Evolutionary conservation across 2,888 invertebrate species (phyloP).

Genomic region (Alcis repandata): DNA sequence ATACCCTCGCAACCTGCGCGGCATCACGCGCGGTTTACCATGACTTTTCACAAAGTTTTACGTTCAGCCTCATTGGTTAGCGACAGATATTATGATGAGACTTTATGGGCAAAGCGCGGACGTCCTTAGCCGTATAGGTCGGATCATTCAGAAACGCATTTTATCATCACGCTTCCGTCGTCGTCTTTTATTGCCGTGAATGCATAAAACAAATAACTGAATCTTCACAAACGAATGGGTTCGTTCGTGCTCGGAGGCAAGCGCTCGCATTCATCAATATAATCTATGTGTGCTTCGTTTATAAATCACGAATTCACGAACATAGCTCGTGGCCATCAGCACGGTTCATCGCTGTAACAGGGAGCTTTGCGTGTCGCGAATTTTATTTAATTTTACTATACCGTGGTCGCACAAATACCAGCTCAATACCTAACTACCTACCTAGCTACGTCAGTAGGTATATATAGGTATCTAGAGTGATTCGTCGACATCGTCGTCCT

Average conservation of each 20-base stretch:
- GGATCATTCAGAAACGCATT: constrained; percentile 8
- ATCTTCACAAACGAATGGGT: constrained; percentile 16
- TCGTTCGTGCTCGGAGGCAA: constrained; percentile 4
- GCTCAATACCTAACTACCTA: constrained; percentile 56
- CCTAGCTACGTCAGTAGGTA: no score
- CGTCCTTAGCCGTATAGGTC: constrained; percentile 19
- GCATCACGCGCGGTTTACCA: constrained; percentile 39
- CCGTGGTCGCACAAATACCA: constrained; percentile 39
- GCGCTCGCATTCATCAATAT: constrained; percentile 32
- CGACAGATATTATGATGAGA: constrained; percentile 30
- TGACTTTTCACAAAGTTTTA: constrained; percentile 37
- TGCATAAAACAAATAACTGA: constrained; percentile 11
- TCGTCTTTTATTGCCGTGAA: not conserved
- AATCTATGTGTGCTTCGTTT: constrained; percentile 34
- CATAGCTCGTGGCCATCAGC: constrained; percentile 46
- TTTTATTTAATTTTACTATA: constrained; percentile 34
- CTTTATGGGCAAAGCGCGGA: constrained; percentile 25
- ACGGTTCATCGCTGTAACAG: constrained; percentile 43
- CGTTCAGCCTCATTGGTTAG: constrained; percentile 26
- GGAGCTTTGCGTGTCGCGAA: constrained; percentile 56
- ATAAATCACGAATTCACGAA: constrained; percentile 37
- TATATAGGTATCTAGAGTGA: constrained; percentile 53
- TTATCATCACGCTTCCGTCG: constrained; percentile 1
- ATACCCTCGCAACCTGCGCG: constrained; percentile 45
- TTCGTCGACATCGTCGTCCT: constrained; percentile 48